Evolutionary conservation across 2,113 vertebrate species (phyloP), one percentile per base, ranked within the genome.

Genomic region (Rhineura floridana): DNA sequence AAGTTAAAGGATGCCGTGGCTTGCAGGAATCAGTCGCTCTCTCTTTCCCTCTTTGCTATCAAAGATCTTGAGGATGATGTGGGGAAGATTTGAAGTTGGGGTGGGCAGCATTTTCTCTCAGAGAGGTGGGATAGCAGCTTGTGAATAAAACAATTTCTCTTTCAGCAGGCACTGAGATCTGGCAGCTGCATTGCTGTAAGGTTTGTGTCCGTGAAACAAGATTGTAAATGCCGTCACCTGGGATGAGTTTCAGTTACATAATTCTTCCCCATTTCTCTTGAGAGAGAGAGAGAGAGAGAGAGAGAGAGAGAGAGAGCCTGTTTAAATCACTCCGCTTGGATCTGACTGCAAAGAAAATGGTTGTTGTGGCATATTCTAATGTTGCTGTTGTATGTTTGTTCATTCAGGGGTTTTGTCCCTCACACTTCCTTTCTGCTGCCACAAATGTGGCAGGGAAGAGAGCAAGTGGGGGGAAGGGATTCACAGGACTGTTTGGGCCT

Each of bases 81-180:
- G 21, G 55, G 55, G 55, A 59, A 59, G 55, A 9, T 13, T 6
- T 13, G 36, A 87, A 19, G 21, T 21, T 13, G 36, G 88, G 55
- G 21, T 21, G 75, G 76, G 63, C 3, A 21, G 46, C 3, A 0
- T 33, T 39, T 79, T 63, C 39, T 17, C 36, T 15, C 52, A 5
- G 69, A 33, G 11, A 30, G 0, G 50, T 52, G 33, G 69, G 50
- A 39, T 52, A 75, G 30, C 65, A 33, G 46, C 48, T 88, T 69
- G 52, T 67, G 13, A 10, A 75, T 81, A 55, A 80, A 48, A 19
- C 36, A 77, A 15, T 13, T 87, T 23, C 81, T 33, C 4, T 39
- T 52, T 11, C 78, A 48, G 0, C 0, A 0, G 0, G 0, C 0
- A 7, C n/a, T 30, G 4, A 52, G 73, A 8, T 8, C 2, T 65